Percentiles rank a stretch among this genome's conserved stretches.
These are phyloP conservation scores for Eupithecia exiguata DNA, from an alignment of 2,888 invertebrate genomes.

Conservation along the genomic window DNA sequence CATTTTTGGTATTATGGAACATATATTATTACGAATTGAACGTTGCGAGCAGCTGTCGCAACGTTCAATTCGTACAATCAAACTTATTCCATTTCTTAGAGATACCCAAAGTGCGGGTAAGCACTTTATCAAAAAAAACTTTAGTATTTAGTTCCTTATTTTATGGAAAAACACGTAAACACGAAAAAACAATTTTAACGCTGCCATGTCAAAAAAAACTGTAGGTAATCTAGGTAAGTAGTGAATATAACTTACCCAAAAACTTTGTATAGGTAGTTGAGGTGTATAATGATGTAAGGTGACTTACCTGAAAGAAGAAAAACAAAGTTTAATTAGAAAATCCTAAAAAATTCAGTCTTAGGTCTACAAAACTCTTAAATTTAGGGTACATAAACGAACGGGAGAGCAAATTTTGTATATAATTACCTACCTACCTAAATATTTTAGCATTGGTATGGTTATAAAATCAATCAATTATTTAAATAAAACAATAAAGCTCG, in stretches of 20 bases:
- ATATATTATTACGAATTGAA: no score
- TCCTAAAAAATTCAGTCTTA: neutral
- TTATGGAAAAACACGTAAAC: neutral
- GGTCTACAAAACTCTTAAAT: neutral
- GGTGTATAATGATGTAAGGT: neutral
- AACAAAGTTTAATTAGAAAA: neutral
- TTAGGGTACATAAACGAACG: neutral
- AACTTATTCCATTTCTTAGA: no score
- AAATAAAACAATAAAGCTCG: neutral
- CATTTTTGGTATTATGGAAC: no score
- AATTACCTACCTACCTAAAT: neutral
- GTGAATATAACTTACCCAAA: neutral
- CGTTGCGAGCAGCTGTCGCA: no score
- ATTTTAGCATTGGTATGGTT: neutral
- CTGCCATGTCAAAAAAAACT: neutral
- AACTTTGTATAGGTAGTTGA: neutral
- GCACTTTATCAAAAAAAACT: no score
- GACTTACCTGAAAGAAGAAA: constrained; percentile 6
- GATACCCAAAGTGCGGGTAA: no score
- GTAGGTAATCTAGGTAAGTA: neutral
- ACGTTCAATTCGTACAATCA: no score
- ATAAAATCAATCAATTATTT: neutral
- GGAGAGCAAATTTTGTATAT: no score
- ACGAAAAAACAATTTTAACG: neutral
- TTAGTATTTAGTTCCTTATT: neutral